Conservation (phyloP, 1,140 invertebrate species). For the Bombus confusus region DNA sequence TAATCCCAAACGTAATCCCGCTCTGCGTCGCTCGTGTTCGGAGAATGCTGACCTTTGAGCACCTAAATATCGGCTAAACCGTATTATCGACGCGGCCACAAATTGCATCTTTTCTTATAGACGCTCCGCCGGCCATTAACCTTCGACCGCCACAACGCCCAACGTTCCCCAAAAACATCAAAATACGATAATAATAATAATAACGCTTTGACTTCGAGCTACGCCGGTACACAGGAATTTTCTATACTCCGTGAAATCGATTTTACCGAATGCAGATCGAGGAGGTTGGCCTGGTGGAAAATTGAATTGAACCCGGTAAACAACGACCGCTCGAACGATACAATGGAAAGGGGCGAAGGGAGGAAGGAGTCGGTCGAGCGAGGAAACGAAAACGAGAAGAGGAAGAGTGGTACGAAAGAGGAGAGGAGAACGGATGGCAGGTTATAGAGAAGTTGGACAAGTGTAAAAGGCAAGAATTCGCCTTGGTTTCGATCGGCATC, state of each 20-base stretch:
- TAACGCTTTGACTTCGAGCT: background rate
- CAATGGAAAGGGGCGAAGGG: background rate
- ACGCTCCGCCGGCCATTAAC: background rate
- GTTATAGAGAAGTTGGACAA: constrained; percentile 25
- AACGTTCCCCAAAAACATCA: background rate
- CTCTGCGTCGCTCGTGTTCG: background rate
- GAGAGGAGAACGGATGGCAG: background rate
- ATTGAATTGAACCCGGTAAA: constrained; percentile 3
- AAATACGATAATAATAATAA: background rate
- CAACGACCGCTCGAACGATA: background rate
- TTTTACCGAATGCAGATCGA: background rate
- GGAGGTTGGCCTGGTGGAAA: background rate
- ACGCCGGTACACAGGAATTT: background rate
- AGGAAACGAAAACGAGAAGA: no score
- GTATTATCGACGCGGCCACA: background rate
- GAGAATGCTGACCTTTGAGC: constrained; percentile 6
- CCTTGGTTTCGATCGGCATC: no score
- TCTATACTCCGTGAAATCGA: background rate
- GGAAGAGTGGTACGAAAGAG: constrained; percentile 2
- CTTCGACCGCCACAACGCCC: no score
- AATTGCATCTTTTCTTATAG: background rate
- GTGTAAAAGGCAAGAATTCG: constrained; percentile 34
- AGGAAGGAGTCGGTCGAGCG: background rate
- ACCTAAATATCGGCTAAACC: constrained; percentile 1
- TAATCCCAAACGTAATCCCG: constrained; percentile 52